Conservation (phyloP, 2,113 vertebrate genomes). For the Tretioscincus oriximinensis region DNA sequence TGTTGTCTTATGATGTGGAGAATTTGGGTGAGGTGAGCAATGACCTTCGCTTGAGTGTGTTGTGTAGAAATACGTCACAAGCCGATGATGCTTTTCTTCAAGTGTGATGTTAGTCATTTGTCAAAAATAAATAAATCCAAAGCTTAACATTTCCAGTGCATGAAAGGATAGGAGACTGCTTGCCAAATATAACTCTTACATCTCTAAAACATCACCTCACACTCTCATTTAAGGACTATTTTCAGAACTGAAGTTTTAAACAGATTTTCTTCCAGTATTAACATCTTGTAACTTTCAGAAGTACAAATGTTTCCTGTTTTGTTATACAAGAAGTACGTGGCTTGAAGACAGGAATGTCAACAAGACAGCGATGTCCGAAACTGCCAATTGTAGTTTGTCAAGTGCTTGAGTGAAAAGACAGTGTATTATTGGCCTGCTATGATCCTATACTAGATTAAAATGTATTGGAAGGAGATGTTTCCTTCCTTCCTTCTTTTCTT, state of each 20-base stretch:
- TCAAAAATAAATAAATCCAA: slow-evolving; percentile 62
- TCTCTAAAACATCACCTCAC: slow-evolving; percentile 67
- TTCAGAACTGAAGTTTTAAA: slow-evolving; percentile 73
- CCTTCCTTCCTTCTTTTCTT: slow-evolving; percentile 23
- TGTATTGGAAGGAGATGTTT: slow-evolving; percentile 34
- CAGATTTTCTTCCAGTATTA: slow-evolving; percentile 57
- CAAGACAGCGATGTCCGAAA: slow-evolving; percentile 14
- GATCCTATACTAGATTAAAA: slow-evolving; percentile 51
- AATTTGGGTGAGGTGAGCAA: slow-evolving; percentile 75
- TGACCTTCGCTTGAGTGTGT: slow-evolving; percentile 70
- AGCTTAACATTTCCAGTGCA: slow-evolving; percentile 73
- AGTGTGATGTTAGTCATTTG: slow-evolving; percentile 72
- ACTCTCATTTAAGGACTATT: slow-evolving; percentile 70
- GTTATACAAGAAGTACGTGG: slow-evolving; percentile 54
- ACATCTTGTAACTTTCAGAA: slow-evolving; percentile 64
- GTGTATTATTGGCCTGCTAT: slow-evolving; percentile 50
- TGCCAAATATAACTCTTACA: slow-evolving; percentile 75
- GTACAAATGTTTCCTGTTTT: slow-evolving; percentile 49
- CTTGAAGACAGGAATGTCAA: slow-evolving; percentile 8
- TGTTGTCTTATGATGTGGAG: slow-evolving; percentile 59
- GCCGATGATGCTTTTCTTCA: slow-evolving; percentile 73
- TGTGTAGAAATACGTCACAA: slow-evolving; percentile 78
- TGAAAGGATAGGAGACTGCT: slow-evolving; percentile 60
- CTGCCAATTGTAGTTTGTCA: slow-evolving; percentile 22
- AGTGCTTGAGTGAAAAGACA: slow-evolving; percentile 44